These are phyloP conservation scores for Petrocephalus schoutedeni DNA, from an alignment of 2,797 vertebrate genomes.

Conservation along the genomic window DNA sequence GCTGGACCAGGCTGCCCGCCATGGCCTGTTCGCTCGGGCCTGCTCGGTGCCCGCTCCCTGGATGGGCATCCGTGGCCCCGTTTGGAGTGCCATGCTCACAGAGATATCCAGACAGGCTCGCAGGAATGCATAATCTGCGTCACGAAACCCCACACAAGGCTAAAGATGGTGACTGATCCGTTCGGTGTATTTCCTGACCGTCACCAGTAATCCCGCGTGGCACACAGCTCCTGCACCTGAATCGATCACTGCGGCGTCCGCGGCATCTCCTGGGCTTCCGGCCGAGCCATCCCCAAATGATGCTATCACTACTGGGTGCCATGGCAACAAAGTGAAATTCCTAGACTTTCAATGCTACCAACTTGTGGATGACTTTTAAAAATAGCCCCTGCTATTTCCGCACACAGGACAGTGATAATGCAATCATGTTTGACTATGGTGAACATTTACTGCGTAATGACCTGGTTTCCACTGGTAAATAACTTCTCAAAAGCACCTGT, in stretches of 20 bases:
- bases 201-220: not conserved
- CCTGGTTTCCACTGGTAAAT: not conserved
- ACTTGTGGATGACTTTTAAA: slow-evolving; percentile 50
- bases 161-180: not conserved
- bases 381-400: slow-evolving; percentile 59
- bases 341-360: slow-evolving; percentile 35
- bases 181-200: not conserved
- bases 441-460: slow-evolving; percentile 30
- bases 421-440: not conserved
- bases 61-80: not conserved
- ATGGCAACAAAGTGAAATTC: slow-evolving; percentile 66
- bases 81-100: not conserved
- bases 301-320: slow-evolving; percentile 61
- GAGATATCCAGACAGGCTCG: not conserved
- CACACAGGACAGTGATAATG: slow-evolving; percentile 32
- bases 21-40: not conserved
- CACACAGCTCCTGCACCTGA: not conserved
- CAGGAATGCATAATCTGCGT: not conserved
- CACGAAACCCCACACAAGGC: not conserved
- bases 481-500: not conserved
- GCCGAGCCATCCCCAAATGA: slow-evolving; percentile 48
- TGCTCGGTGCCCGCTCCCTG: not conserved
- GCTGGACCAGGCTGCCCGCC: not conserved
- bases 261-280: slow-evolving; percentile 38
- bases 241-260: not conserved